Evolutionary conservation across 1,140 invertebrate species (phyloP), one percentile per base, ranked within the genome.

Genomic region (Drosophila tani): DNA sequence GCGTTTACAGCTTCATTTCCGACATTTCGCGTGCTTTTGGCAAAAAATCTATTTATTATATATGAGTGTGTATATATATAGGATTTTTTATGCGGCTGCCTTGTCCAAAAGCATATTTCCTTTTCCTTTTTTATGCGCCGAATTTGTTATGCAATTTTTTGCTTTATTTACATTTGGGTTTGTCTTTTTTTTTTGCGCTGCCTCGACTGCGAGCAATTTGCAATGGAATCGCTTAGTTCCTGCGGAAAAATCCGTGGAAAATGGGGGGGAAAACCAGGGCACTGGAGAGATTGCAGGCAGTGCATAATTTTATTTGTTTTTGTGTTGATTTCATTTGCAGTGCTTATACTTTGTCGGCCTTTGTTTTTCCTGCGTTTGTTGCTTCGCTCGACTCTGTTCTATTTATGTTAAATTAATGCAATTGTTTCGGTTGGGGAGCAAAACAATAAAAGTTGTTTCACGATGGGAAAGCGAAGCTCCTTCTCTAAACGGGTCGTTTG

Each of bases 1-100:
- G 58, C 57, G 58, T 88, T 88, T 88, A 88, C 79, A 64, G 84
- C 84, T 84, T 84, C 64, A 85, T 88, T 88, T 82, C 82, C 82
- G 60, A 59, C 67, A 73, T 76, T 90, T 74, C 79, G 53, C 79
- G 60, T 50, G 67, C 78, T 53, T 79, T 79, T 55, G 58, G 46
- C 65, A 75, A 68, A 83, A 79, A 79, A 78, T 87, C 60, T 83
- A 80, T 83, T 88, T 83, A 77, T 78, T 81, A 67, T 86, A 68
- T 66, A 53, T 77, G 32, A 49, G 29, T 53, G 21, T 59, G n/a
- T 49, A 57, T 75, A 57, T 65, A 32, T 65, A 32, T 56, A 49
- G 67, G 24, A 62, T 50, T 70, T 64, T 74, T 64, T 69, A 55
- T 71, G 40, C 51, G 29, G 55, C 46, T 49, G 65, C 63, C 62